Percentiles rank a stretch among this genome's conserved stretches.
Conservation (phyloP, 2,113 vertebrate species). For the Pachycephala philippinensis region DNA sequence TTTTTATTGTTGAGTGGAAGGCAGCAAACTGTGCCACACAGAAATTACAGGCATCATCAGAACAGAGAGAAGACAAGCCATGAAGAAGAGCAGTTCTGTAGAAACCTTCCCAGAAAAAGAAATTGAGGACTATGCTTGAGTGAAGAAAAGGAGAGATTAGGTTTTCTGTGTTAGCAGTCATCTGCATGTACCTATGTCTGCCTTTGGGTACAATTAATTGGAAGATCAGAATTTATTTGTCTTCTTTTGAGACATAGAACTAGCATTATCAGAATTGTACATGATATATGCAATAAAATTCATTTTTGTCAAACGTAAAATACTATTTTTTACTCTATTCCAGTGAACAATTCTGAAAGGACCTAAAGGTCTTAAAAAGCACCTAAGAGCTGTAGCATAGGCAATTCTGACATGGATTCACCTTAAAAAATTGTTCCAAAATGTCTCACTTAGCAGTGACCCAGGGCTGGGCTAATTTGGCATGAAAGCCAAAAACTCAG, state of each 20-base stretch:
- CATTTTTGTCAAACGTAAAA: background rate
- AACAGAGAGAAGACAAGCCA: background rate
- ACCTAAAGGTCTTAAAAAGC: background rate
- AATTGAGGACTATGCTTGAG: background rate
- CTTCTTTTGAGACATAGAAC: background rate
- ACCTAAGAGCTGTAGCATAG: background rate
- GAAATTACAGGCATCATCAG: background rate
- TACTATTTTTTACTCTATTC: background rate
- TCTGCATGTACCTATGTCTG: background rate
- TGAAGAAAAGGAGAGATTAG: background rate
- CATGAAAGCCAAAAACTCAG: background rate
- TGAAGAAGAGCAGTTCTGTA: background rate
- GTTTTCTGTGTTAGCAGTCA: background rate
- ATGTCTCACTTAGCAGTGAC: background rate
- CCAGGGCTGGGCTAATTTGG: background rate
- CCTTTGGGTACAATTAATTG: background rate
- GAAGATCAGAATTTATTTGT: background rate
- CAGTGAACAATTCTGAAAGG: background rate
- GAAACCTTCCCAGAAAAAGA: background rate
- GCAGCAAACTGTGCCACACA: background rate
- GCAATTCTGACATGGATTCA: background rate
- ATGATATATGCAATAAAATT: background rate
- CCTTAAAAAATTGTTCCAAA: background rate
- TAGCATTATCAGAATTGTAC: background rate
- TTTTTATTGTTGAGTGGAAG: background rate